Percentiles rank a stretch among this genome's conserved stretches.
phyloP scores from a whole-genome alignment of 2,797 vertebrate genomes.

The Hippoglossus hippoglossus region DNA sequence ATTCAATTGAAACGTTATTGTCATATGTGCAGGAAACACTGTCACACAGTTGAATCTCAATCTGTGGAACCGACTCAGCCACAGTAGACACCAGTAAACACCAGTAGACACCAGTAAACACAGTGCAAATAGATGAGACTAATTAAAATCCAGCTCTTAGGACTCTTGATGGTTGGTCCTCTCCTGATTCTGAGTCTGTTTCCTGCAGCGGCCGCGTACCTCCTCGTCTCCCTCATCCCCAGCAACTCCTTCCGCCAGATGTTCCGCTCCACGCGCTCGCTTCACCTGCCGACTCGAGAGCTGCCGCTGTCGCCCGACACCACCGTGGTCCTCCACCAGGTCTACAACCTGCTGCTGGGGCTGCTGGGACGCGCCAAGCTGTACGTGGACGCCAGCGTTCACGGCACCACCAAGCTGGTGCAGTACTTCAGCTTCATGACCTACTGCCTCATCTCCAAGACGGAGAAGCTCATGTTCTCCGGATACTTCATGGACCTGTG shows the following conservation, averaged over 20 bases:
- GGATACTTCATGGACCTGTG: slow-evolving; percentile 99
- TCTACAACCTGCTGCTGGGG: slow-evolving; percentile 96
- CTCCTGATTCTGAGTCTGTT: not conserved
- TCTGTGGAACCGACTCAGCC: no score
- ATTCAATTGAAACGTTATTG: no score
- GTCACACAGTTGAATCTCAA: no score
- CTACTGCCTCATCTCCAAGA: slow-evolving; percentile 99
- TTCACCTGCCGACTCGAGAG: slow-evolving; percentile 96
- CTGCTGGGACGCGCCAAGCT: slow-evolving; percentile 96
- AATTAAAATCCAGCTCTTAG: no score
- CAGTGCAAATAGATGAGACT: no score
- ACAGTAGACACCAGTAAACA: no score
- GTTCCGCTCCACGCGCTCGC: slow-evolving; percentile 97
- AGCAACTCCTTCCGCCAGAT: slow-evolving; percentile 99
- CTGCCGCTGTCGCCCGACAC: slow-evolving; percentile 97
- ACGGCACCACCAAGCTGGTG: slow-evolving; percentile 98
- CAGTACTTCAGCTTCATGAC: slow-evolving; percentile 99
- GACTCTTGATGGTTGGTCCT: no score
- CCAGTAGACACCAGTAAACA: no score
- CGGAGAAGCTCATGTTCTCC: slow-evolving; percentile 99
- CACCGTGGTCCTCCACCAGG: slow-evolving; percentile 97
- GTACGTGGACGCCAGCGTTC: slow-evolving; percentile 96
- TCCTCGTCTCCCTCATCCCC: slow-evolving; percentile 98
- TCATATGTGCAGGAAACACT: no score
- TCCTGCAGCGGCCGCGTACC: slow-evolving; percentile 94